phyloP scores from a whole-genome alignment of 2,113 vertebrate genomes.

The Zapus hudsonius region DNA sequence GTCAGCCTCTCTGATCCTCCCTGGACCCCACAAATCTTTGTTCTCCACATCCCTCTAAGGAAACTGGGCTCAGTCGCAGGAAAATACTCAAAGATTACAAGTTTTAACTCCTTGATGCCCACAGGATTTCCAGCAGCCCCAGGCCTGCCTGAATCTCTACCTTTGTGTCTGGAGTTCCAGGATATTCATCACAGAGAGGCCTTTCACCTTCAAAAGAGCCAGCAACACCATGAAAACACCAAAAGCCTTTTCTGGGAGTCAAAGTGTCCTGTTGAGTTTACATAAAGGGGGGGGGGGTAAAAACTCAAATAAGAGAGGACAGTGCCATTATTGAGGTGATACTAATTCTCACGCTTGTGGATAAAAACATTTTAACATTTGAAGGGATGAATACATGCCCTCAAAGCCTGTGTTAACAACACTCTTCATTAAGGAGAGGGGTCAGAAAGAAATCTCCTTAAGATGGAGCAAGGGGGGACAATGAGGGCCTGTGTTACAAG shows the following conservation, averaged over 20 bases:
- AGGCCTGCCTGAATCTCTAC: neutral
- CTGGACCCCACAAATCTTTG: neutral
- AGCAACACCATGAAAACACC: neutral
- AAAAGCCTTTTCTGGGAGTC: neutral
- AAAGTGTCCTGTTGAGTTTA: constrained; percentile 50
- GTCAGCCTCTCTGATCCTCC: neutral
- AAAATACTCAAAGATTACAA: neutral
- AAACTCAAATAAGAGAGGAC: constrained; percentile 34
- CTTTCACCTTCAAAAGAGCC: neutral
- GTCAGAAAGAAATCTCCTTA: constrained; percentile 61
- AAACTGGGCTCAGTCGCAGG: neutral
- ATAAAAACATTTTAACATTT: constrained; percentile 69
- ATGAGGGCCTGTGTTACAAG: neutral
- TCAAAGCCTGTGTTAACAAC: neutral
- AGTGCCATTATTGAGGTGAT: constrained; percentile 70
- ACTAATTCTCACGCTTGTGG: constrained; percentile 60
- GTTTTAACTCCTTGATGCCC: neutral
- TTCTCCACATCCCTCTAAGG: neutral
- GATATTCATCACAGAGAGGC: neutral
- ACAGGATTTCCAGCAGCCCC: neutral
- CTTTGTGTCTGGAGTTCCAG: neutral
- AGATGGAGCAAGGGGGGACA: constrained; percentile 29
- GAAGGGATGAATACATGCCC: constrained; percentile 25
- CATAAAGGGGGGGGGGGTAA: neutral
- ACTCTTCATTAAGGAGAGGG: constrained; percentile 69